A percentile compares a stretch with the other conserved stretches of the same genome.
Conservation (phyloP, 2,113 vertebrate species). For the Lagopus muta region DNA sequence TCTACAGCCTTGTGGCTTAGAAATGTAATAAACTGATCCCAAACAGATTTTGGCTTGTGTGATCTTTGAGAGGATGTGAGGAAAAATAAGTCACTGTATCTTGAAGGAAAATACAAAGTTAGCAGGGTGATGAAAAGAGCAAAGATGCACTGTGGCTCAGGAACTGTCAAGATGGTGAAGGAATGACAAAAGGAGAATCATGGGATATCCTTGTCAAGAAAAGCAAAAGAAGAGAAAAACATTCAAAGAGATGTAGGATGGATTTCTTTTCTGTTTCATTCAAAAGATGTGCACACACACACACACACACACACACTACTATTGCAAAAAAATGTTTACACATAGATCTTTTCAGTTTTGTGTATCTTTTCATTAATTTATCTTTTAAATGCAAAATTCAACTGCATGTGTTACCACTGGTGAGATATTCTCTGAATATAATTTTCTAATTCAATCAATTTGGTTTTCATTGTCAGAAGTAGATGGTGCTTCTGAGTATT, state of each 20-base stretch:
- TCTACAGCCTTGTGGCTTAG: neutral
- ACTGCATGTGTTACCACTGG: neutral
- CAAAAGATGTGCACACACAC: neutral
- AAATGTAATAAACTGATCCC: neutral
- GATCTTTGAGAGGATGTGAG: neutral
- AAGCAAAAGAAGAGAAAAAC: neutral
- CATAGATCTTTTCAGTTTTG: neutral
- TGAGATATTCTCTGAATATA: neutral
- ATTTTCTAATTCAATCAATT: neutral
- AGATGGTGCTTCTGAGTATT: neutral
- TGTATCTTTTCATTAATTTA: neutral
- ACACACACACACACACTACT: neutral
- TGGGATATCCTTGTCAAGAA: neutral
- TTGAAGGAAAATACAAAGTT: constrained; percentile 47
- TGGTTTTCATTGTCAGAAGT: neutral
- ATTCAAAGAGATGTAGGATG: neutral
- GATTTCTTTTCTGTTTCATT: neutral
- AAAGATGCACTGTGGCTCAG: neutral
- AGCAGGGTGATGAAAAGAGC: constrained; percentile 41
- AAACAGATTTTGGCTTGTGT: neutral
- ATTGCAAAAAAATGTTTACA: neutral
- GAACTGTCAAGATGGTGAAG: constrained; percentile 40
- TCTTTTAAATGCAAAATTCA: neutral
- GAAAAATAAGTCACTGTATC: constrained; percentile 8
- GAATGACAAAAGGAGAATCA: constrained; percentile 10